Evolutionary conservation across 1,140 invertebrate species (phyloP).

Genomic region (Anagrus nilaparvatae): DNA sequence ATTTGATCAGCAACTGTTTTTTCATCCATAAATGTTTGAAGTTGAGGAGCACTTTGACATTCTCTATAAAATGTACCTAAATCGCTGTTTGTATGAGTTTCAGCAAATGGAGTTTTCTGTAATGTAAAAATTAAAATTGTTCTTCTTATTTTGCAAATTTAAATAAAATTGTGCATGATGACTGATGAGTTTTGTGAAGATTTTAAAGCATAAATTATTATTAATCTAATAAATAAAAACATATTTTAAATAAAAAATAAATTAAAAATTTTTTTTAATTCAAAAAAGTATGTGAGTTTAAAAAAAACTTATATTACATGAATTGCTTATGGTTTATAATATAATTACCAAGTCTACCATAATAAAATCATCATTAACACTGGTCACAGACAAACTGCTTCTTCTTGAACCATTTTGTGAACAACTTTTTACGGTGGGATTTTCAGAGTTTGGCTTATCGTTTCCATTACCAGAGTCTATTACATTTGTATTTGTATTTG

Average conservation of each 20-base stretch:
- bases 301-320: too few relatives aligned
- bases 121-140: conserved; percentile 22
- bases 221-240: too few relatives aligned
- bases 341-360: conserved; percentile 64
- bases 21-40: conserved; percentile 53
- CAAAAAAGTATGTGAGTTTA: too few relatives aligned
- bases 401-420: conserved; percentile 38
- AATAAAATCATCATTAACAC: conserved; percentile 60
- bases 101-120: conserved; percentile 52
- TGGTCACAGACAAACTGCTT: conserved; percentile 45
- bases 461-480: conserved; percentile 43
- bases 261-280: conserved; percentile 4
- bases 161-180: too few relatives aligned
- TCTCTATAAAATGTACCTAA: conserved; percentile 68
- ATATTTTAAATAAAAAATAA: conserved; percentile 7
- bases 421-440: conserved; percentile 33
- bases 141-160: too few relatives aligned
- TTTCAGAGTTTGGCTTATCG: conserved; percentile 30
- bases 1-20: conserved; percentile 51
- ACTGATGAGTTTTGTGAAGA: too few relatives aligned
- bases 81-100: conserved; percentile 49
- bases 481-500: conserved; percentile 18
- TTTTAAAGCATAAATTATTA: not conserved
- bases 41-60: conserved; percentile 64
- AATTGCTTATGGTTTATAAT: too few relatives aligned